A percentile compares a stretch with the other conserved stretches of the same genome.
Conservation (phyloP, 2,888 invertebrate species). For the Drosophila vallismaia region DNA sequence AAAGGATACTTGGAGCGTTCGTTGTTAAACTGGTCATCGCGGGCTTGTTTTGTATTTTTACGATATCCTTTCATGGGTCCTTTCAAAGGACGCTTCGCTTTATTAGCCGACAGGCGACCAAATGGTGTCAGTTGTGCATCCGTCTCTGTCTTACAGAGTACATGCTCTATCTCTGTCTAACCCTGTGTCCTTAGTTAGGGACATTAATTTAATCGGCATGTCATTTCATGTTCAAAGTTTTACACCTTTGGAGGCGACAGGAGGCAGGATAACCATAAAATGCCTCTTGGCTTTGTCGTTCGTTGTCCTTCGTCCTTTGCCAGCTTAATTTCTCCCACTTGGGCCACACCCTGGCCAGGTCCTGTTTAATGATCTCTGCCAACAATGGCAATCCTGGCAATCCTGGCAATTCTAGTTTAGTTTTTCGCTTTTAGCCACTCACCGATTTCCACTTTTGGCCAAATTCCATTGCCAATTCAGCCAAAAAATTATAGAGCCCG, state of each 20-base stretch:
- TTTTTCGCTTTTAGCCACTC: not conserved
- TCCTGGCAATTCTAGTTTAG: conserved; percentile 10
- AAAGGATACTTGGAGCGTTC: not conserved
- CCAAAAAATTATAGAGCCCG: conserved; percentile 3
- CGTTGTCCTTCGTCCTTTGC: not conserved
- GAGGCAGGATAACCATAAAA: conserved; percentile 44
- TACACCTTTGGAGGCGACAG: conserved; percentile 42
- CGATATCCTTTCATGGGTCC: conserved; percentile 24
- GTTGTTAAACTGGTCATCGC: not conserved
- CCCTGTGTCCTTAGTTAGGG: conserved; percentile 5
- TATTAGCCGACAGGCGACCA: conserved; percentile 24
- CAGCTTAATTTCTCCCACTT: conserved; percentile 19
- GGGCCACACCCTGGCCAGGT: conserved; percentile 13
- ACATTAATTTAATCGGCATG: conserved; percentile 75
- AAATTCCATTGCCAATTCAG: not conserved
- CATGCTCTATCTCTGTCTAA: not conserved
- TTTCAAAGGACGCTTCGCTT: conserved; percentile 33
- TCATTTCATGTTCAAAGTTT: conserved; percentile 71
- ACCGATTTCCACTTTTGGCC: not conserved
- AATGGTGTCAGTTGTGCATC: conserved; percentile 19
- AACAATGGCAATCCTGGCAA: conserved; percentile 47
- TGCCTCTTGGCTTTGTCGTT: conserved; percentile 40
- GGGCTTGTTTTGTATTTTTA: conserved; percentile 11
- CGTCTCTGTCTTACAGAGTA: not conserved
- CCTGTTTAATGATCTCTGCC: conserved; percentile 62